Evolutionary conservation across 2,113 vertebrate species (phyloP), one percentile per base, ranked within the genome.

Genomic region (Limanda limanda): DNA sequence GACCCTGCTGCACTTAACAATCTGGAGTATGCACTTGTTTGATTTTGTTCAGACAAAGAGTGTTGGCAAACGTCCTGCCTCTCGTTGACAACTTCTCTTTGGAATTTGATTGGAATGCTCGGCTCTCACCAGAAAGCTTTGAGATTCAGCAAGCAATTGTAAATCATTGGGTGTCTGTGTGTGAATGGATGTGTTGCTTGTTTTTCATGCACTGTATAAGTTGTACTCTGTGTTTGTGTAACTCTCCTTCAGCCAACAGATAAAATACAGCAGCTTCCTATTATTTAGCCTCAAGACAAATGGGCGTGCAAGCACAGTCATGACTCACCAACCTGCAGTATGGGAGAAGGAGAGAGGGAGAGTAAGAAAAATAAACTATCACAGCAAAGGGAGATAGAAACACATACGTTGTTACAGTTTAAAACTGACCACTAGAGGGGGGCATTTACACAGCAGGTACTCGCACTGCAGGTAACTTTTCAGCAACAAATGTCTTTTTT

Each of bases 91-190:
- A 45, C 48, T 1, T 61, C 42, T 68, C 31, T 52, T 58, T 61
- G 68, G 65, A 86, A 12, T 79, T 59, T 73, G 64, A 79, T 69
- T 79, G 56, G 48, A 77, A 65, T n/a, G 47, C 64, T 27, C 2
- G 9, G 2, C 45, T 52, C 60, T 67, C 48, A 63, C 23, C 10
- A 14, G 48, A 10, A 35, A 7, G 47, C 21, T 24, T 45, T 67
- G 48, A 58, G 27, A 56, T 61, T 67, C 67, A 62, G 57, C 25
- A 20, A 51, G 48, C 14, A 25, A 56, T n/a, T 3, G 48, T 37
- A 25, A 9, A 27, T 23, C 11, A 18, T 40, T 20, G 27, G 23
- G 51, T 40, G 31, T 61, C 35, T 37, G 51, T 40, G 31, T 61
- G 1, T 37, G n/a, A n/a, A 37, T 10, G 63, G 2, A 14, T 42